phyloP scores from a whole-genome alignment of 2,888 invertebrate species.

The Nomada fabriciana region DNA sequence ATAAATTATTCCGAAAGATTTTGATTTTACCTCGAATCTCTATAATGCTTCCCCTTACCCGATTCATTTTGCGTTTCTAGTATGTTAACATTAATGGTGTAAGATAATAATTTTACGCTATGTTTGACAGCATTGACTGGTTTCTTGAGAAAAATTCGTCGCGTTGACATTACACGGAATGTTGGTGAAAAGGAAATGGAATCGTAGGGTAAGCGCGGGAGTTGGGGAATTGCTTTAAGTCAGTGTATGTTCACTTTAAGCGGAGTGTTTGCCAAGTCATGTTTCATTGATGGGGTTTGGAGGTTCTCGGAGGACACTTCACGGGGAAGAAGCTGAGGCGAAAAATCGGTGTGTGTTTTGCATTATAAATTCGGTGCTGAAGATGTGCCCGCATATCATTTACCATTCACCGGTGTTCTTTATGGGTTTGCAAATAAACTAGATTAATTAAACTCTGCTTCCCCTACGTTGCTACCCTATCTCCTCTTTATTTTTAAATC shows the following conservation, averaged over 20 bases:
- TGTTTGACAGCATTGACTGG: constrained; percentile 10
- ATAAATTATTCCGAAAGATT: no score
- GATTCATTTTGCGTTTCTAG: no score
- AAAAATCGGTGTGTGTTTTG: constrained; percentile 28
- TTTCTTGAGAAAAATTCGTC: not conserved
- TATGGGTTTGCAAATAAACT: not conserved
- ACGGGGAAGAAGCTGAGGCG: constrained; percentile 21
- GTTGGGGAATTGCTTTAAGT: constrained; percentile 47
- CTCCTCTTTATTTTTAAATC: no score
- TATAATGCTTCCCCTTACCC: no score
- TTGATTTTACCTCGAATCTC: no score
- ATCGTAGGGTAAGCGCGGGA: constrained; percentile 27
- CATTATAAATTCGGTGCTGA: constrained; percentile 30
- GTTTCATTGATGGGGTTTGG: constrained; percentile 56
- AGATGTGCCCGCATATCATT: constrained; percentile 3
- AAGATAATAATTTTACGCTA: no score
- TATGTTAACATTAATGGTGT: no score
- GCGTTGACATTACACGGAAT: not conserved
- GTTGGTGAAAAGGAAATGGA: constrained; percentile 35
- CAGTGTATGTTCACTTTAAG: constrained; percentile 56
- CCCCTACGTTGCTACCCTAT: not conserved
- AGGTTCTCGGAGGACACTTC: constrained; percentile 26
- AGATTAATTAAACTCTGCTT: not conserved
- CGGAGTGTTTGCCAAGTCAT: constrained; percentile 58
- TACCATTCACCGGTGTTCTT: not conserved